Evolutionary conservation across 2,888 invertebrate species (phyloP), one percentile per base, ranked within the genome.

Genomic region (Pseudoips prasinana): DNA sequence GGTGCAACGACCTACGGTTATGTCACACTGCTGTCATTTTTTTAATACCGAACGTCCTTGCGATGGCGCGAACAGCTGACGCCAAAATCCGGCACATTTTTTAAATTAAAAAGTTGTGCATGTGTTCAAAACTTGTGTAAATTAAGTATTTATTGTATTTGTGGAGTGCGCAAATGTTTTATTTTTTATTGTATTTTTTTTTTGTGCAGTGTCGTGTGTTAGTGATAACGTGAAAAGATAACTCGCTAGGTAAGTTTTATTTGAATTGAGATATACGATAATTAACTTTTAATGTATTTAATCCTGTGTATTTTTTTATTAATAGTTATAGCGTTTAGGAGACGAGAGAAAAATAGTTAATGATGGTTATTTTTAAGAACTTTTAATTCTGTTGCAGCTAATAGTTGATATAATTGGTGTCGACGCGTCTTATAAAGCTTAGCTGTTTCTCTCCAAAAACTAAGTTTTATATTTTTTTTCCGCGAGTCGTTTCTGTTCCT

Each of bases 31-130:
- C 56, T 64, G 64, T 66, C 58, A 58, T 71, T 64, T 61, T 69
- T 59, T 52, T 54, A 55, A 49, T 14, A 14, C 46, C 60, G 60
- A 66, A 78, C 81, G 84, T 77, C 84, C 84, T 84, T 82, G 71
- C 58, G 44, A 29, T 57, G 46, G 55, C 66, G 69, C 73, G 68
- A 81, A 68, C 84, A 84, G 84, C 84, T 84, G 84, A 81, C 53
- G 22, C 33, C 51, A 39, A 53, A 60, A 59, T 44, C 46, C 52
- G 34, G 39, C 30, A 41, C 46, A 46, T 33, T 24, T 30, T 35
- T 39, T 22, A 36, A 44, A 35, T 39, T 26, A 31, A 45, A 55
- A 53, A 42, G 47, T 49, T 52, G 17, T 40, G 10, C 40, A 45
- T 49, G 25, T 40, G 53, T 29, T n/a, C 10, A 19, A 31, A 17